Conservation (phyloP, 2,797 vertebrate species). For the Poliocrania exsul region DNA sequence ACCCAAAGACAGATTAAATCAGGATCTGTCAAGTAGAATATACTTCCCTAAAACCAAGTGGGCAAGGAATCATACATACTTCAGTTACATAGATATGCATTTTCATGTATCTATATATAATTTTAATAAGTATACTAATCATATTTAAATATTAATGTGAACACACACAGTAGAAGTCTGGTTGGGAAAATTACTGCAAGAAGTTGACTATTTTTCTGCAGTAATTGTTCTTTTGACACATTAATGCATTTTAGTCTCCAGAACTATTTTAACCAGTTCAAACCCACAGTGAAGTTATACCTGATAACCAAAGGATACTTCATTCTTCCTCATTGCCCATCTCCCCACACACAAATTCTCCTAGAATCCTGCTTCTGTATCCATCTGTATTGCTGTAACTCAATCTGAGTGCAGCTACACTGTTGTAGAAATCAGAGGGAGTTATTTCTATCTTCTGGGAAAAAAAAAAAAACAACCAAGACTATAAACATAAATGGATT, state of each 20-base stretch:
- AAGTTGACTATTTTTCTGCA: background rate
- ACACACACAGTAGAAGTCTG: background rate
- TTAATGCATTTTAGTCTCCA: background rate
- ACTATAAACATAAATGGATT: background rate
- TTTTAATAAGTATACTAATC: background rate
- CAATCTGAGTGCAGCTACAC: background rate
- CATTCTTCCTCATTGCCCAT: background rate
- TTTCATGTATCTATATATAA: background rate
- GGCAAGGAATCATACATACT: background rate
- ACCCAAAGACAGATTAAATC: background rate
- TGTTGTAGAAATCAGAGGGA: background rate
- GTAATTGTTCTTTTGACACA: background rate
- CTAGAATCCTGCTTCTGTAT: background rate
- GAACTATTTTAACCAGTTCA: background rate
- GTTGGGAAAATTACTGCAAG: background rate
- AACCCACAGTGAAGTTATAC: background rate
- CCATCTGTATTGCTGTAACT: background rate
- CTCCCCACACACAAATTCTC: background rate
- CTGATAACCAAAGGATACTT: background rate
- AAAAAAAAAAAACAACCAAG: background rate
- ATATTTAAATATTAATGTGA: background rate
- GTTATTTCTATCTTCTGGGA: background rate
- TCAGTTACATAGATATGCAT: background rate
- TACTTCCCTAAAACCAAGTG: background rate
- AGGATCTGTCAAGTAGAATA: background rate